Evolutionary conservation across 2,113 vertebrate species (phyloP).

Genomic region (Recurvirostra avosetta): DNA sequence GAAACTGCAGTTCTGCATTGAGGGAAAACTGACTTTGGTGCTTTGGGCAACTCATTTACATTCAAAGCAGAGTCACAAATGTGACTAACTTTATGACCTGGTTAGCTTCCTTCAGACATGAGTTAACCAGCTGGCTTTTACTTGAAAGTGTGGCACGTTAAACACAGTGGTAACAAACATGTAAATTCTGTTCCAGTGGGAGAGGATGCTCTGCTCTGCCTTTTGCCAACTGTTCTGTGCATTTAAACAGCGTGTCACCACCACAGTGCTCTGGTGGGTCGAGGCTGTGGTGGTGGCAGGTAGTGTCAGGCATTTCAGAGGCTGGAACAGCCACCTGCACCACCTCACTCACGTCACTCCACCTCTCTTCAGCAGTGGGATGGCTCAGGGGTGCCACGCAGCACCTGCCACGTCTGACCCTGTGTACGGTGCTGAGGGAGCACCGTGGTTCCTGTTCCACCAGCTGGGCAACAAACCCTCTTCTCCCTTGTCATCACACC

Average conservation of each 20-base stretch:
- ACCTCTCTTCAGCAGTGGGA: neutral
- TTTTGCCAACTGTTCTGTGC: rapidly evolving
- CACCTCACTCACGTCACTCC: rapidly evolving
- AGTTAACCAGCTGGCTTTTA: neutral
- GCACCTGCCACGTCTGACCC: rapidly evolving
- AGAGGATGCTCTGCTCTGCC: neutral
- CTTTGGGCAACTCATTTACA: neutral
- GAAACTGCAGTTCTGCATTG: neutral
- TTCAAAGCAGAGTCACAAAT: neutral
- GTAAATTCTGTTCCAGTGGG: neutral
- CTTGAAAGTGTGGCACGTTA: neutral
- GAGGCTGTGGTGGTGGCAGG: neutral
- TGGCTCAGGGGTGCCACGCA: neutral
- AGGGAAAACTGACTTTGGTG: neutral
- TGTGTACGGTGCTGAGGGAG: neutral
- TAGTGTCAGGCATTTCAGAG: neutral
- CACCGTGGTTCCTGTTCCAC: rapidly evolving
- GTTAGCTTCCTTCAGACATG: neutral
- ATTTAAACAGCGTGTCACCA: neutral
- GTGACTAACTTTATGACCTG: neutral
- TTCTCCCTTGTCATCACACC: rapidly evolving
- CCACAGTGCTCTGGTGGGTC: neutral
- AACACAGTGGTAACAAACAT: neutral
- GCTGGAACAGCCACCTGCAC: neutral
- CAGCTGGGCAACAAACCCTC: neutral